Base-by-base conservation (phyloP, 2,888 invertebrate species). In the Schizaphis graminum region DNA sequence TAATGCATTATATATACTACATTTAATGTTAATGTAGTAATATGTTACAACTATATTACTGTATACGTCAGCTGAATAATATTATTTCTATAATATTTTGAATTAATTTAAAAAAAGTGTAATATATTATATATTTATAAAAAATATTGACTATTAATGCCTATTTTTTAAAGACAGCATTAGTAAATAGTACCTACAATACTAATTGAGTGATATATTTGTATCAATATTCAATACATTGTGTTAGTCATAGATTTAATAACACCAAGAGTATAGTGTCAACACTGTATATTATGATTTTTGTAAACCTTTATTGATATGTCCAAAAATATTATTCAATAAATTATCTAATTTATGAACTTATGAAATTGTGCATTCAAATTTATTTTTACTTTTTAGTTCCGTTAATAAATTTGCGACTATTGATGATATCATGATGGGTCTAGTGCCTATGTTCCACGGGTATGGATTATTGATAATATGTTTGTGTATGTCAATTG, bases 381-480 rank as follows among this genome's bases (percentile, higher is more conserved):
- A 77, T 77, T 35, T 35, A 21, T 41, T 49, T 88, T 26, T 49
- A 87, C 16, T 67, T 26, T 53, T 88, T 77, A 93, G 90, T 28
- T 16, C 49, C 5, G 4, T 87, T 44, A 35, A 91, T 49, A 28
- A 28, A 41, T 61, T 93, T 57, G 8, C 53, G 0, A 35, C 47
- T 35, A 3, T 61, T 11, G 10, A 67, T 86, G 91, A 94, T 84
- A 56, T 41, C 41, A 0, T 96, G 16, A 95, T 97, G 56, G 97
- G 97, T 3, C 97, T 97, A 0, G 96, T 98, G 11, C 98, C 98
- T 5, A 97, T 98, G 96, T 98, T 97, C 96, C 98, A 98, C 95
- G 98, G 98, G 94, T 98, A 97, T 95, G 98, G 98, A 7, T 97
- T 97, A 97, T 16, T 97, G 97, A 61, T 96, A 97, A 95, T 97